Evolutionary conservation across 2,888 invertebrate species (phyloP).

Genomic region (Folsomia manolachei): DNA sequence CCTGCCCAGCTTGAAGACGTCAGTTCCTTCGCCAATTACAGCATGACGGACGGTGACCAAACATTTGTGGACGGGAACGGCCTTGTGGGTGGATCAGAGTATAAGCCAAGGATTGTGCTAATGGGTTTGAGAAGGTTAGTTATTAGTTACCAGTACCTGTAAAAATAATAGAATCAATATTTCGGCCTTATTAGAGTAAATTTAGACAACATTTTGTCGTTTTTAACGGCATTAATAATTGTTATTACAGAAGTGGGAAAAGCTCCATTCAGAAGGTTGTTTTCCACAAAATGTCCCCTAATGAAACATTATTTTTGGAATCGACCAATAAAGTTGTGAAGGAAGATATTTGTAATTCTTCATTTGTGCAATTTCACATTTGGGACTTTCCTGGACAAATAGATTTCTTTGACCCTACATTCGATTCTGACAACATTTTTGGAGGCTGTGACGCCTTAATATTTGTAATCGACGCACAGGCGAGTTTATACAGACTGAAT

Average conservation of each 20-base stretch:
- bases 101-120: constrained; percentile 86
- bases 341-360: constrained; percentile 93
- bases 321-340: constrained; percentile 98
- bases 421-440: constrained; percentile 94
- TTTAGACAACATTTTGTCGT: too few species aligned
- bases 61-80: constrained; percentile 59
- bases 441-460: constrained; percentile 95
- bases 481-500: background rate
- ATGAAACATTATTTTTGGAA: constrained; percentile 96
- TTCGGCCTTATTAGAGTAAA: too few species aligned
- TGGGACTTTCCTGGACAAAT: constrained; percentile 99
- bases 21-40: constrained; percentile 84
- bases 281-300: constrained; percentile 99
- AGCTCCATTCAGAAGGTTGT: constrained; percentile 99
- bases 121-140: constrained; percentile 95
- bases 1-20: constrained; percentile 56
- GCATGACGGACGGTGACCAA: constrained; percentile 71
- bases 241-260: constrained; percentile 82
- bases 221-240: constrained; percentile 1
- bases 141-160: too few species aligned
- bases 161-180: too few species aligned
- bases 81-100: constrained; percentile 66
- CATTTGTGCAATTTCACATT: constrained; percentile 99
- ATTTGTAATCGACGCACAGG: constrained; percentile 98
- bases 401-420: constrained; percentile 93